Evolutionary conservation across 2,113 vertebrate species (phyloP), one percentile per base, ranked within the genome.

Genomic region (Phalacrocorax aristotelis): DNA sequence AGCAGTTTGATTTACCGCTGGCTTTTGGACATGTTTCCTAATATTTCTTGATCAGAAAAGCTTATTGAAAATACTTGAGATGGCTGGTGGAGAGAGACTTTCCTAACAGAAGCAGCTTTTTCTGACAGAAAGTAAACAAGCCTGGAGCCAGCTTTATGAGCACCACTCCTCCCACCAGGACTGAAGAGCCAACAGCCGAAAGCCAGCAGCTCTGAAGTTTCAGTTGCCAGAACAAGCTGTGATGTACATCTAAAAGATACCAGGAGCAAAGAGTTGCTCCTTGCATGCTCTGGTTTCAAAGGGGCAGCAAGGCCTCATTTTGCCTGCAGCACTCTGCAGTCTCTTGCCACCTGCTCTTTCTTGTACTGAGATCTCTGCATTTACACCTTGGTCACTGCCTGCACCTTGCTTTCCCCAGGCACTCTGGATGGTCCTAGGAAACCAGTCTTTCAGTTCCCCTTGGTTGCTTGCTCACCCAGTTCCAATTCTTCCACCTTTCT

Each of bases 1-100:
- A 90, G 36, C 34, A 51, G 62, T 72, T 75, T 86, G 51, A 78
- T 77, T 87, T 93, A 72, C 58, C 14, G 82, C 58, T 95, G 74
- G 9, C 10, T 88, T 85, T 94, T 89, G 84, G 58, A 85, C 34
- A 48, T 82, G 16, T 87, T 95, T 95, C 66, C 54, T 69, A 81
- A 51, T 89, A 85, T 48, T 93, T 91, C 66, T 93, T 70, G 32
- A 70, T 94, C 66, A 90, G 77, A 89, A 89, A 94, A 84, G 42
- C 61, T 87, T 82, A 52, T 21, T 93, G 87, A 82, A 93, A 93
- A 80, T 62, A 52, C 22, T 62, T 25, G 51, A 51, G 51, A 62
- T 69, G 62, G 58, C 74, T 97, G 62, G 18, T 79, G 69, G n/a
- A 61, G 55, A 80, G 74, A 58, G 38, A 48, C 75, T 70, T 93